phyloP scores from a whole-genome alignment of 2,113 vertebrate species.

The Felis catus region DNA sequence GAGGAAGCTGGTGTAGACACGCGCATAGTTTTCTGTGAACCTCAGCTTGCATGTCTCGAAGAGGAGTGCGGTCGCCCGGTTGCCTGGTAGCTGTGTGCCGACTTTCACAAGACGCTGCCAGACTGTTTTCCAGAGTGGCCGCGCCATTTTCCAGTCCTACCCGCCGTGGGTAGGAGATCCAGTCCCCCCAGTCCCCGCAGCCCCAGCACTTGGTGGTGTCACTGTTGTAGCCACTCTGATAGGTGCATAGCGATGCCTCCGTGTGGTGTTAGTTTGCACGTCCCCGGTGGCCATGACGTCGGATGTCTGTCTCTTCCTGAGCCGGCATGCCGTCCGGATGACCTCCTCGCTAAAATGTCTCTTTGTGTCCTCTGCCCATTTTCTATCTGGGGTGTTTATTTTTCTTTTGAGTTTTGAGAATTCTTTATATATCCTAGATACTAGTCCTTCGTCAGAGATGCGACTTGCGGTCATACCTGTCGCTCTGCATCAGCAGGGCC shows the following conservation, averaged over 20 bases:
- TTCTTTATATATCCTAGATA: not conserved
- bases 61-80: not conserved
- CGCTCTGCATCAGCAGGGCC: no score
- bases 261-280: not conserved
- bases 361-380: not conserved
- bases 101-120: not conserved
- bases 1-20: not conserved
- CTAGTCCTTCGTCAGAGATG: not conserved
- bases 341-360: not conserved
- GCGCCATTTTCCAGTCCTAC: not conserved
- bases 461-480: not conserved
- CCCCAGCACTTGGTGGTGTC: not conserved
- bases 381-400: not conserved
- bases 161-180: not conserved
- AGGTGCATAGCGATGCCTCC: not conserved
- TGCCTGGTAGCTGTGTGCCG: not conserved
- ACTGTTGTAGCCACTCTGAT: not conserved
- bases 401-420: constrained; percentile 3
- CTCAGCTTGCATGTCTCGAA: not conserved
- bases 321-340: not conserved
- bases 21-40: not conserved
- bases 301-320: not conserved
- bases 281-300: not conserved
- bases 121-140: not conserved
- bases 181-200: not conserved